Evolutionary conservation across 2,113 vertebrate species (phyloP).

Genomic region (Grammomys surdaster): DNA sequence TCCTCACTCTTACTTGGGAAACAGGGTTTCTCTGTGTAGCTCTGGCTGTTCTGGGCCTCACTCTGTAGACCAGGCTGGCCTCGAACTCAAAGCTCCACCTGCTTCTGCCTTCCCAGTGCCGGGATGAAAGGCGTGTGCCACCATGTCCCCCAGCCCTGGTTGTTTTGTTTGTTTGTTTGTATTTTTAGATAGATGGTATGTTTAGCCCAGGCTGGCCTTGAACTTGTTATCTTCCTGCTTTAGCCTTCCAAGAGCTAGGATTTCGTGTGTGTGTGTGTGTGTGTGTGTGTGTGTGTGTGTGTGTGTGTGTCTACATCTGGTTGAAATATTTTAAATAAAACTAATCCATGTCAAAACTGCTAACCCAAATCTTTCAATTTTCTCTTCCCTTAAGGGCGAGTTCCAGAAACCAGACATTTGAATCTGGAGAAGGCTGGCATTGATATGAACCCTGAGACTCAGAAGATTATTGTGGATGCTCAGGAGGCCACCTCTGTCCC

Average conservation of each 20-base stretch:
- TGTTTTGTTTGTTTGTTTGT: neutral
- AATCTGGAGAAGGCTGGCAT: conserved; percentile 91
- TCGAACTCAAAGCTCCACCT: neutral
- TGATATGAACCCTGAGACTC: conserved; percentile 86
- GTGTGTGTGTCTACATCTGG: neutral
- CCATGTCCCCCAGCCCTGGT: neutral
- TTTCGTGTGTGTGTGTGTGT: neutral
- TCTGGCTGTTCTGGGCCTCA: neutral
- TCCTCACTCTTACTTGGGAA: neutral
- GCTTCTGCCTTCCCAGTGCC: neutral
- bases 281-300: too few relatives aligned
- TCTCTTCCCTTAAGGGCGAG: conserved; percentile 88
- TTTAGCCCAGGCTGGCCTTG: neutral
- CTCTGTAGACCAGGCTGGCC: neutral
- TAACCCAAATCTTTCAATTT: neutral
- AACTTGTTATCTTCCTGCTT: neutral
- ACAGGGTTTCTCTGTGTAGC: neutral
- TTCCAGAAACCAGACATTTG: conserved; percentile 90
- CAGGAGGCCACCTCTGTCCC: conserved; percentile 92
- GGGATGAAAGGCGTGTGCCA: fast-evolving
- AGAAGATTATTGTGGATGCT: conserved; percentile 92
- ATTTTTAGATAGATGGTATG: neutral
- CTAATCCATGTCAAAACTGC: neutral
- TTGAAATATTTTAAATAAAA: neutral
- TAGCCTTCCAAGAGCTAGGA: neutral